These are phyloP conservation scores for Corythaixoides concolor DNA, from an alignment of 2,113 vertebrate genomes.

Conservation along the genomic window DNA sequence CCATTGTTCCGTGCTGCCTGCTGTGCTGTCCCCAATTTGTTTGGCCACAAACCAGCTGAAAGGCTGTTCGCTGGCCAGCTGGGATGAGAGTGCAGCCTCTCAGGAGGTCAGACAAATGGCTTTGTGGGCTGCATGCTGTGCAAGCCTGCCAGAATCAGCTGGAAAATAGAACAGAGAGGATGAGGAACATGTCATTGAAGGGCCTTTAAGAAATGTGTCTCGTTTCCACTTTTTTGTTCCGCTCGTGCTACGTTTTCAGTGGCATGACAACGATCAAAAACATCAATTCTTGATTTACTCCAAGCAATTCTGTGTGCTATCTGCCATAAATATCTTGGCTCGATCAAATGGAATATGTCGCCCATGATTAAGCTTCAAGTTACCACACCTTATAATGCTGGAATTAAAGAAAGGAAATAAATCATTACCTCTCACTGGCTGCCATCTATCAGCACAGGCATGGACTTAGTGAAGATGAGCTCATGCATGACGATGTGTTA, in stretches of 20 bases:
- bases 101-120: not conserved
- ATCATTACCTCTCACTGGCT: not conserved
- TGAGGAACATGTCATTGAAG: not conserved
- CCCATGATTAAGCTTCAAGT: not conserved
- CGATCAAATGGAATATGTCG: not conserved
- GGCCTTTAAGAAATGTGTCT: not conserved
- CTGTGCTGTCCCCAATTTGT: not conserved
- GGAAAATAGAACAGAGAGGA: not conserved
- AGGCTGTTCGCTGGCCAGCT: not conserved
- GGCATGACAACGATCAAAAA: not conserved
- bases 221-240: not conserved
- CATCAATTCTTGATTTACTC: not conserved
- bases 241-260: rapidly evolving
- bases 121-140: not conserved
- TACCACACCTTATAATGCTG: not conserved
- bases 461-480: not conserved
- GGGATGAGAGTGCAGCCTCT: not conserved
- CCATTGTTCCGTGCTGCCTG: not conserved
- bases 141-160: constrained; percentile 17
- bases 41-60: not conserved
- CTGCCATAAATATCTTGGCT: not conserved
- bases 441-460: not conserved
- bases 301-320: not conserved
- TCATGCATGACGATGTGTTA: not conserved
- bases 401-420: constrained; percentile 1